Percentiles rank a stretch among this genome's conserved stretches.
These are phyloP conservation scores for Magallana ariakensis DNA, from an alignment of 1,140 invertebrate genomes.

Conservation along the genomic window DNA sequence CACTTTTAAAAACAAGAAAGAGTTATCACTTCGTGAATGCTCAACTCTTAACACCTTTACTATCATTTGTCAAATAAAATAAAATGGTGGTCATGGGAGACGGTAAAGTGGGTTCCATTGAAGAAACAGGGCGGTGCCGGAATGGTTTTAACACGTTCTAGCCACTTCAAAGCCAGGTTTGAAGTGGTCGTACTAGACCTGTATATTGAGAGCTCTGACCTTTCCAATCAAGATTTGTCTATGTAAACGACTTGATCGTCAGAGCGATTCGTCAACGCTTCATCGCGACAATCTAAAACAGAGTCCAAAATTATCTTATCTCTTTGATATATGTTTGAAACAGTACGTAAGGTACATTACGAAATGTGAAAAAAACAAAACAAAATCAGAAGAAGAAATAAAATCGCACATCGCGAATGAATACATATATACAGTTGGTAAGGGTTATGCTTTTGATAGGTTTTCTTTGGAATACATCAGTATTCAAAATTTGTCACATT, in stretches of 20 bases:
- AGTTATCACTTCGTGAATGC: constrained; percentile 4
- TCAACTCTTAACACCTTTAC: background rate
- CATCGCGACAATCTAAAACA: no score
- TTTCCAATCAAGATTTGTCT: background rate
- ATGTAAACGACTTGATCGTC: background rate
- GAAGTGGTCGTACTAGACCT: constrained; percentile 14
- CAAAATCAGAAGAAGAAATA: no score
- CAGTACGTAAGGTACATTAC: no score
- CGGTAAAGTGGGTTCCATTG: background rate
- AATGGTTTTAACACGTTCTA: background rate
- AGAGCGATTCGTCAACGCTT: background rate
- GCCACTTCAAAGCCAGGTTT: constrained; percentile 18
- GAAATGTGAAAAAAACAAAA: no score
- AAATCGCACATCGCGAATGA: no score
- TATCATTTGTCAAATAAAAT: constrained; percentile 35
- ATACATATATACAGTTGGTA: no score
- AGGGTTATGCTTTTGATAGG: no score
- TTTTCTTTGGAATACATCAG: no score
- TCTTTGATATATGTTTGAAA: no score
- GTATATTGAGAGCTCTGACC: background rate
- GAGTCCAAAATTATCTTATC: no score
- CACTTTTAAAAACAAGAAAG: constrained; percentile 3
- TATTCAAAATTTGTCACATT: no score
- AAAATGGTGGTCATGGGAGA: background rate
- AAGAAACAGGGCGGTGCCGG: background rate